Conservation (phyloP, 2,113 vertebrate species). For the Genyomyrus donnyi region DNA sequence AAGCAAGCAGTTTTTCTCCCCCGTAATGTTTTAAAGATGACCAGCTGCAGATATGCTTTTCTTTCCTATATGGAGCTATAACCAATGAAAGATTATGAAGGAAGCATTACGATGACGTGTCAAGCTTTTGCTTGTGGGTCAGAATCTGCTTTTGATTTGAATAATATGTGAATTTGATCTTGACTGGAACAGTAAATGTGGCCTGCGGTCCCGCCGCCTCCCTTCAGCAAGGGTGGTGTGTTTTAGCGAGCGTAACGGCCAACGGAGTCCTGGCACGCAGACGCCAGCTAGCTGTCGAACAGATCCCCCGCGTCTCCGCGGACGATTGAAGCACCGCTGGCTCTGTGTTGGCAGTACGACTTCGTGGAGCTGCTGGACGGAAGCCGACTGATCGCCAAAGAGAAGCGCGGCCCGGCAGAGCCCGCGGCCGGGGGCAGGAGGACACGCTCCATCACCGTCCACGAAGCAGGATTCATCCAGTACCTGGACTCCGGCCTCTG, state of each 20-base stretch:
- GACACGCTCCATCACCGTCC: conserved; percentile 74
- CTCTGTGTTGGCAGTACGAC: conserved; percentile 72
- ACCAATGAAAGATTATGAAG: background rate
- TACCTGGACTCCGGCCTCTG: conserved; percentile 91
- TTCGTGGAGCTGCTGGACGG: conserved; percentile 96
- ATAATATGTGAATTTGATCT: background rate
- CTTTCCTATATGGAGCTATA: background rate
- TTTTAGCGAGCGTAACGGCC: background rate
- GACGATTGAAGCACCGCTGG: background rate
- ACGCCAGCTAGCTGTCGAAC: background rate
- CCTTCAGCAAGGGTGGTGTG: background rate
- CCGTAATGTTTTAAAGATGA: background rate
- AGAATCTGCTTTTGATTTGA: background rate
- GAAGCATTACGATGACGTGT: background rate
- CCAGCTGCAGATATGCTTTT: background rate
- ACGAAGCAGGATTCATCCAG: conserved; percentile 95
- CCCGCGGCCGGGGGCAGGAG: conserved; percentile 58
- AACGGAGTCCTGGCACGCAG: background rate
- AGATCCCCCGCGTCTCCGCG: background rate
- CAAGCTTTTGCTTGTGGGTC: background rate
- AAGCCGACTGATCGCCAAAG: conserved; percentile 86
- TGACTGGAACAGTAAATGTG: background rate
- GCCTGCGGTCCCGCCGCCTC: too few relatives aligned
- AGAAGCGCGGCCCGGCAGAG: conserved; percentile 71
- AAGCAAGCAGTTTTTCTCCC: background rate